Conservation (phyloP, 1,140 invertebrate genomes). For the Brachionus calyciflorus region DNA sequence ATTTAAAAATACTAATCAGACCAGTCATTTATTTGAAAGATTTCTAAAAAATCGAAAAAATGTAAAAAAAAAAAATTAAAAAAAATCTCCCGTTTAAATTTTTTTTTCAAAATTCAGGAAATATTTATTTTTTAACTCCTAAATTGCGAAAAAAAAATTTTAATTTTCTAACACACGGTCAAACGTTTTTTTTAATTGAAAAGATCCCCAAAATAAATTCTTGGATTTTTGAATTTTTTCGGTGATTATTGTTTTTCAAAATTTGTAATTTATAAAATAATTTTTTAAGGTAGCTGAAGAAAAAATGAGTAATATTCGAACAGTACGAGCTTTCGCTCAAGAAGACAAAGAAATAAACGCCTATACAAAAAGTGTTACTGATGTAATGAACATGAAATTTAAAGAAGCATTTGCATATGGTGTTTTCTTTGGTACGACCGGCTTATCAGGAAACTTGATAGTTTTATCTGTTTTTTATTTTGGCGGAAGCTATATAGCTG, state of each 20-base stretch:
- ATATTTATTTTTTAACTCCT: too few relatives aligned
- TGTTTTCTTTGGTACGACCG: slow-evolving; percentile 88
- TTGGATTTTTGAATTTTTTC: too few relatives aligned
- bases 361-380: slow-evolving; percentile 71
- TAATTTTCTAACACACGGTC: too few relatives aligned
- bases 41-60: too few relatives aligned
- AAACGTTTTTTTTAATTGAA: too few relatives aligned
- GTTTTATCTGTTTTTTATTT: slow-evolving; percentile 88
- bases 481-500: slow-evolving; percentile 81
- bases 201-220: too few relatives aligned
- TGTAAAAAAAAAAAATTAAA: too few relatives aligned
- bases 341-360: slow-evolving; percentile 72
- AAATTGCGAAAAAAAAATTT: too few relatives aligned
- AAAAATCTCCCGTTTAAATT: too few relatives aligned
- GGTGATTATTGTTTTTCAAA: too few relatives aligned
- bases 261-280: slow-evolving; percentile 50
- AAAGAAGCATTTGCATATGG: slow-evolving; percentile 81
- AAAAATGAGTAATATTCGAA: slow-evolving; percentile 84
- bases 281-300: slow-evolving; percentile 73
- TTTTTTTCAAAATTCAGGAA: too few relatives aligned
- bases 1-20: too few relatives aligned
- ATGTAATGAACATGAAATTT: slow-evolving; percentile 75
- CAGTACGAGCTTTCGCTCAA: slow-evolving; percentile 85
- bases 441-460: slow-evolving; percentile 85
- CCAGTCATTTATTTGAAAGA: neutral